These are phyloP conservation scores for Gryllus bimaculatus DNA, from an alignment of 1,140 invertebrate genomes.

Conservation along the genomic window DNA sequence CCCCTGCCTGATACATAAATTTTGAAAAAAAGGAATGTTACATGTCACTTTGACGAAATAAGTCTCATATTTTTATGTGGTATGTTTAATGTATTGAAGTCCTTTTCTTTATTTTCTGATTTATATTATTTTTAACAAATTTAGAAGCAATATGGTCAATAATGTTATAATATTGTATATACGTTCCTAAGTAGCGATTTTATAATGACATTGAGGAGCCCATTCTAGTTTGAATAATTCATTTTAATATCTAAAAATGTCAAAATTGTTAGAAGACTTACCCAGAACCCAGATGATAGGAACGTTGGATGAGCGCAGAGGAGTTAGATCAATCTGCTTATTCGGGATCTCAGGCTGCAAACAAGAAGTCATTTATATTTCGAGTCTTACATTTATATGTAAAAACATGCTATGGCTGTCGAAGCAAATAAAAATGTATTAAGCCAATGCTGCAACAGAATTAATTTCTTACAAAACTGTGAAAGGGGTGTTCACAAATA, in stretches of 20 bases:
- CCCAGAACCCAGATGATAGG: constrained; percentile 21
- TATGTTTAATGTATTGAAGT: not conserved
- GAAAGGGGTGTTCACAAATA: too few species aligned
- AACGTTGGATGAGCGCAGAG: constrained; percentile 12
- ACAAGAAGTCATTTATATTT: not conserved
- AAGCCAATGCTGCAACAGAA: too few species aligned
- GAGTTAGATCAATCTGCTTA: constrained; percentile 12
- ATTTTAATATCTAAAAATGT: not conserved
- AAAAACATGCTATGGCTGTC: too few species aligned
- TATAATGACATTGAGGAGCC: too few species aligned
- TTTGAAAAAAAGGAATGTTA: too few species aligned
- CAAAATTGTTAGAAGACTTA: constrained; percentile 2
- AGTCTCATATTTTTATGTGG: too few species aligned
- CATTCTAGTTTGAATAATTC: not conserved
- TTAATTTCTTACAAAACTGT: too few species aligned
- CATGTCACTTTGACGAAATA: too few species aligned
- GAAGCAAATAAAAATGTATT: too few species aligned
- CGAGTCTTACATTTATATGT: too few species aligned
- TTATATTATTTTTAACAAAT: not conserved
- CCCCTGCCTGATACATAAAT: too few species aligned
- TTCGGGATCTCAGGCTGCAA: constrained; percentile 11
- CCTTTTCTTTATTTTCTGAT: not conserved
- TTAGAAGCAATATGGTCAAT: not conserved
- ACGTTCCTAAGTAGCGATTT: not conserved
- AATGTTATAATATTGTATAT: not conserved